phyloP scores from a whole-genome alignment of 2,113 vertebrate species.

The Cynocephalus volans region DNA sequence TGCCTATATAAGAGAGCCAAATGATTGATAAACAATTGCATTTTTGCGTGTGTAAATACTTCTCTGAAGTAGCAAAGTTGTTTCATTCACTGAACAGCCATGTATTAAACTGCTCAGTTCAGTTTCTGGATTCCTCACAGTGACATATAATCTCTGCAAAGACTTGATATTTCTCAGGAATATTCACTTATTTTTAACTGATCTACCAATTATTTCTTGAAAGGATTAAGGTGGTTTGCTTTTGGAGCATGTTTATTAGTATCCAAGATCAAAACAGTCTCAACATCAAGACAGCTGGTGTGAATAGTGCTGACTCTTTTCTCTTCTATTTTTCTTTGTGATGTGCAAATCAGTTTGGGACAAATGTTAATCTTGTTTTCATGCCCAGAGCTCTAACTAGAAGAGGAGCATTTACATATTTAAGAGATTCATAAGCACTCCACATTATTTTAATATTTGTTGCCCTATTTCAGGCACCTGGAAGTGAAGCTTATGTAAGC shows the following conservation, averaged over 20 bases:
- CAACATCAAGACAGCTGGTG: not conserved
- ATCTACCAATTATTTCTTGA: not conserved
- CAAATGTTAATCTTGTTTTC: not conserved
- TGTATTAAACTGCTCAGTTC: not conserved
- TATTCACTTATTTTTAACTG: not conserved
- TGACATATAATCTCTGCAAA: not conserved
- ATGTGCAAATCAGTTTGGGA: not conserved
- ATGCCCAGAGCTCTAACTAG: not conserved
- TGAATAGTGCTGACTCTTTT: not conserved
- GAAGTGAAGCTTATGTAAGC: not conserved
- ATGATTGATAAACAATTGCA: conserved; percentile 16
- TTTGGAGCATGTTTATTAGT: not conserved
- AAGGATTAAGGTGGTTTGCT: not conserved
- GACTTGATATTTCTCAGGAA: not conserved
- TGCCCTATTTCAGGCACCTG: not conserved
- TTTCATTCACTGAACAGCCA: not conserved
- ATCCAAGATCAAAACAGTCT: not conserved
- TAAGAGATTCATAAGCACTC: not conserved
- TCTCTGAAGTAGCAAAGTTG: not conserved
- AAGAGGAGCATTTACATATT: not conserved
- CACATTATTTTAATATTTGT: not conserved
- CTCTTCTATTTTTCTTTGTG: not conserved
- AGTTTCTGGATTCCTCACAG: not conserved
- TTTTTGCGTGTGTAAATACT: not conserved
- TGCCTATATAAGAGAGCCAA: not conserved